Evolutionary conservation across 2,113 vertebrate genomes (phyloP), one percentile per base, ranked within the genome.

Genomic region (Halichoeres trimaculatus): DNA sequence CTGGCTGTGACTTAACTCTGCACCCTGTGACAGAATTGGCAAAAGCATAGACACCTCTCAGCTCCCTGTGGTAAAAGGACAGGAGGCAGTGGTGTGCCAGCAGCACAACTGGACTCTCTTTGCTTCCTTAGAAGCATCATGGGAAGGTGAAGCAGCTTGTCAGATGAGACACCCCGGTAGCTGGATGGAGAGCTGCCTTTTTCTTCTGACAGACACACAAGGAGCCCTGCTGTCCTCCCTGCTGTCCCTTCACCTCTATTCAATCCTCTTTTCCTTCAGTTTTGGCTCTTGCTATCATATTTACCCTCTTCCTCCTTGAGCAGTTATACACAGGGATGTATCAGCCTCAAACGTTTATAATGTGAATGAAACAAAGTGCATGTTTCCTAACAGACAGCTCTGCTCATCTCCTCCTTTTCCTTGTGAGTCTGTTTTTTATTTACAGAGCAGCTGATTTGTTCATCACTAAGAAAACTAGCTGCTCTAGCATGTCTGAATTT

Each of bases 1-100:
- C 78, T 78, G 77, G 72, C 85, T 81, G 78, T 82, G 87, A 88
- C 81, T 90, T 83, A 30, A 83, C 72, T 4, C 81, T 76, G 71
- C 81, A 68, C 64, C 79, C 77, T 52, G 67, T 73, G 77, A 85
- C 74, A 84, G 85, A 75, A 70, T 82, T 89, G 86, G 83, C 68
- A 30, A 76, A 67, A 53, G 22, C 67, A 45, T 75, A 70, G 69
- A 65, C 70, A 48, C 76, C 43, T 71, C 57, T 20, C 23, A 54
- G 78, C 74, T 7, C 58, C 58, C 64, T 52, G 57, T 48, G 70
- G 52, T 68, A 66, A 77, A 19, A 82, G 75, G 61, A 73, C 68
- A 74, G 76, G 80, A 70, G 74, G 80, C 67, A 54, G 78, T 59
- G 17, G 10, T 14, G 36, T 76, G 74, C 82, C 83, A 79, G 77